phyloP scores from a whole-genome alignment of 2,797 vertebrate species.

The Xenentodon cancila region DNA sequence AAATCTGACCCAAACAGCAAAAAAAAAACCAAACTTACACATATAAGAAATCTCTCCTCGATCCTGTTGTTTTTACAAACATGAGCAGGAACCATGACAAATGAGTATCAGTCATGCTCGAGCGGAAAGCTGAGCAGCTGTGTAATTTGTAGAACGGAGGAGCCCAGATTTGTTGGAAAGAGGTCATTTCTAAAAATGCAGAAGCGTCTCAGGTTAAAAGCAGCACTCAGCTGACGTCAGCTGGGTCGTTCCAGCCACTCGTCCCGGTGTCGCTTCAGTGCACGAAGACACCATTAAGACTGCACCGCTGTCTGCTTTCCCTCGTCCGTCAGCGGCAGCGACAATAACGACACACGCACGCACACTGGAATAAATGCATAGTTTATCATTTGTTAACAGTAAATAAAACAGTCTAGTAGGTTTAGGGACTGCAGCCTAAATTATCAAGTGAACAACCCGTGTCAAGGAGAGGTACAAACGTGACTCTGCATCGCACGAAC shows the following conservation, averaged over 20 bases:
- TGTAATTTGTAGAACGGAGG: background rate
- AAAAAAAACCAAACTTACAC: too few relatives aligned
- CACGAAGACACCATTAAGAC: background rate
- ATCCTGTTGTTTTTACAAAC: too few relatives aligned
- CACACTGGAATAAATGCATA: slow-evolving; percentile 76
- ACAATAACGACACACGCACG: slow-evolving; percentile 50
- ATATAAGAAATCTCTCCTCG: too few relatives aligned
- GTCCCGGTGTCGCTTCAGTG: slow-evolving; percentile 3
- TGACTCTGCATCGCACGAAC: slow-evolving; percentile 44
- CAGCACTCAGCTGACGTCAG: slow-evolving; percentile 17
- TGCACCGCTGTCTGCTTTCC: background rate
- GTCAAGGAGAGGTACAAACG: slow-evolving; percentile 47
- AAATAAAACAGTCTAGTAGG: slow-evolving; percentile 69
- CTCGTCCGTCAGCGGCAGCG: slow-evolving; percentile 8
- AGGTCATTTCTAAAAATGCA: background rate
- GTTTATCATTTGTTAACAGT: slow-evolving; percentile 72
- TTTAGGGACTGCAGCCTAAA: slow-evolving; percentile 39
- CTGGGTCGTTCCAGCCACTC: too few relatives aligned
- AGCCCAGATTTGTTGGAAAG: background rate
- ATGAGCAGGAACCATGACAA: too few relatives aligned
- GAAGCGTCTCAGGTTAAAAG: slow-evolving; percentile 4
- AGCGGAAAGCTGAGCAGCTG: background rate
- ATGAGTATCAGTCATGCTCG: too few relatives aligned
- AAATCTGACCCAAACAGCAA: too few relatives aligned
- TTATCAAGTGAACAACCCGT: slow-evolving; percentile 46